A percentile compares a stretch with the other conserved stretches of the same genome.
Evolutionary conservation across 2,113 vertebrate genomes (phyloP).

Genomic region (Gulo gulo): DNA sequence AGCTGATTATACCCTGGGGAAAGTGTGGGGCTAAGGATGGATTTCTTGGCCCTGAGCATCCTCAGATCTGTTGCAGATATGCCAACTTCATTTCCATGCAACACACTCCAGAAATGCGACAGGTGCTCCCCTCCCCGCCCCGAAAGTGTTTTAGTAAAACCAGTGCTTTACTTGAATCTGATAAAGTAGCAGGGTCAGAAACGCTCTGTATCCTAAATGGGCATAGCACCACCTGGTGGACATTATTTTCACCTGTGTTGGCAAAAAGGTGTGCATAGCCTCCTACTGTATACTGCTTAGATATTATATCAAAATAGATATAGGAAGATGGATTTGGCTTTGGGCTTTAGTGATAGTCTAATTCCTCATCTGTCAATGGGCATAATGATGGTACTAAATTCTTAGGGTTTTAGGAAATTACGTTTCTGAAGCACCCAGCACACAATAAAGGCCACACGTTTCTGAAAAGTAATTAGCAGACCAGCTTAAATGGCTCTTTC

Average conservation of each 20-base stretch:
- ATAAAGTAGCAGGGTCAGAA: accelerated
- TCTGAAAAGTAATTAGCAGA: not conserved
- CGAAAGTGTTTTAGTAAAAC: not conserved
- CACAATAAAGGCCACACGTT: not conserved
- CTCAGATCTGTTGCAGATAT: not conserved
- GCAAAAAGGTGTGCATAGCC: accelerated
- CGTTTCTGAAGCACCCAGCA: not conserved
- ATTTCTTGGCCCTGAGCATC: not conserved
- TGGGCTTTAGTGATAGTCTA: not conserved
- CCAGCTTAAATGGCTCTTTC: not conserved
- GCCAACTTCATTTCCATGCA: not conserved
- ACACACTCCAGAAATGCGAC: not conserved
- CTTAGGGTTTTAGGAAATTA: not conserved
- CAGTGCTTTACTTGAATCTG: not conserved
- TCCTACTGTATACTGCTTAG: not conserved
- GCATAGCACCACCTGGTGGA: not conserved
- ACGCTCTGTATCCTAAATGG: not conserved
- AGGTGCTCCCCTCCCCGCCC: no score
- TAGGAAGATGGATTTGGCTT: no score
- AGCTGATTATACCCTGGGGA: accelerated
- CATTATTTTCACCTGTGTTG: accelerated
- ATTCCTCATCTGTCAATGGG: not conserved
- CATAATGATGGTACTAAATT: not conserved
- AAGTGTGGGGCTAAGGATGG: not conserved
- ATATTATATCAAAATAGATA: not conserved